Percentiles rank a stretch among this genome's conserved stretches.
phyloP scores from a whole-genome alignment of 2,888 invertebrate species.

The Phyto melanocephala region DNA sequence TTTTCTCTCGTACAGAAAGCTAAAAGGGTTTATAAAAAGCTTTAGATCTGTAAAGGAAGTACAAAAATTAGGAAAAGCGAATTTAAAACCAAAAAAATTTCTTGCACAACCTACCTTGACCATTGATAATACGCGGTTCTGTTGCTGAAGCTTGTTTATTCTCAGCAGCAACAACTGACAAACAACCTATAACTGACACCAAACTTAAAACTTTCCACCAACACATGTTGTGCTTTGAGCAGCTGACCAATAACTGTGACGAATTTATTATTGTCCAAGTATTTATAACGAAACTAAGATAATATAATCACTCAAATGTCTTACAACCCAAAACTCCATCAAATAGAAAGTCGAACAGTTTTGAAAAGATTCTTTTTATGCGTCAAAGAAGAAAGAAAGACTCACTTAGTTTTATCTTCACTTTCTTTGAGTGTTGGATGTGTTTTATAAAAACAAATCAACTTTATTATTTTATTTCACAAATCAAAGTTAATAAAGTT shows the following conservation, averaged over 20 bases:
- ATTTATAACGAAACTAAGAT: background rate
- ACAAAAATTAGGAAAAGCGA: no score
- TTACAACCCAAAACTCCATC: background rate
- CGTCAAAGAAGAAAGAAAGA: background rate
- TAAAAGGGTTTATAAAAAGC: slow-evolving; percentile 9
- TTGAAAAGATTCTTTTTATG: background rate
- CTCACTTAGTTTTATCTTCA: background rate
- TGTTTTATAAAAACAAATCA: background rate
- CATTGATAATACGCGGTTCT: background rate
- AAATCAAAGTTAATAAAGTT: background rate
- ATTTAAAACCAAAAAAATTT: background rate
- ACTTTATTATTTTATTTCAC: background rate
- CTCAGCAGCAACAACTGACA: background rate
- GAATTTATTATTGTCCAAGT: background rate
- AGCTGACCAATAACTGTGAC: background rate
- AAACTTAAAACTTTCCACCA: slow-evolving; percentile 2
- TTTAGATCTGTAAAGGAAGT: background rate
- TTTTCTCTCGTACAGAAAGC: background rate
- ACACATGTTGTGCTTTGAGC: slow-evolving; percentile 10
- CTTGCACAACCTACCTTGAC: background rate
- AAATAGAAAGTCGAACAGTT: background rate
- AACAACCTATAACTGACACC: background rate
- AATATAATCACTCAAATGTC: background rate
- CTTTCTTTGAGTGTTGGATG: background rate
- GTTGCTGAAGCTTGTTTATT: background rate